Percentiles rank a stretch among this genome's conserved stretches.
Conservation (phyloP, 2,113 vertebrate genomes). For the Eudorcas thomsonii region DNA sequence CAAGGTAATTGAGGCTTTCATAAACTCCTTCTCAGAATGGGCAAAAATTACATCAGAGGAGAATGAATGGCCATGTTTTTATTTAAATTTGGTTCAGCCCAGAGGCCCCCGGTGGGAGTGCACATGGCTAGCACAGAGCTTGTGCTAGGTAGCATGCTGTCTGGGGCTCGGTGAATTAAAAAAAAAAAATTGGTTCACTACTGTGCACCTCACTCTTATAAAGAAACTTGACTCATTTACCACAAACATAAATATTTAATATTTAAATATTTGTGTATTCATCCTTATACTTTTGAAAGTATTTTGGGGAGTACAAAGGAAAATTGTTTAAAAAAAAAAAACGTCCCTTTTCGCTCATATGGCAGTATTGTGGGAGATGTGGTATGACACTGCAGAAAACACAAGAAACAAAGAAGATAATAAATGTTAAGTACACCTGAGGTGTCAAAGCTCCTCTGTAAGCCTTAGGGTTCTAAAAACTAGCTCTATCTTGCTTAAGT, state of each 20-base stretch:
- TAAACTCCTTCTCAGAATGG: neutral
- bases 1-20: neutral
- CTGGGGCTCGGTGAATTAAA: neutral
- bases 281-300: neutral
- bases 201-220: neutral
- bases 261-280: neutral
- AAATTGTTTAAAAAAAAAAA: neutral
- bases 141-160: neutral
- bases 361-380: neutral
- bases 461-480: neutral
- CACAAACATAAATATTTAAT: neutral
- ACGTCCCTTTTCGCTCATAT: neutral
- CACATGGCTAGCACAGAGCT: neutral
- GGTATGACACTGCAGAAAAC: neutral
- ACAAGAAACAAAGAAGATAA: neutral
- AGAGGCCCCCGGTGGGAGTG: neutral
- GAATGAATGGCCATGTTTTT: neutral
- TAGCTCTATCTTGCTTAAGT: neutral
- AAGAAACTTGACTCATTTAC: neutral
- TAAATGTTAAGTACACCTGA: neutral
- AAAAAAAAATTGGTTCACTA: neutral
- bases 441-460: neutral
- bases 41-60: neutral
- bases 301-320: neutral
- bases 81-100: neutral